Conservation (phyloP, 2,113 vertebrate genomes). For the Acanthochromis polyacanthus region DNA sequence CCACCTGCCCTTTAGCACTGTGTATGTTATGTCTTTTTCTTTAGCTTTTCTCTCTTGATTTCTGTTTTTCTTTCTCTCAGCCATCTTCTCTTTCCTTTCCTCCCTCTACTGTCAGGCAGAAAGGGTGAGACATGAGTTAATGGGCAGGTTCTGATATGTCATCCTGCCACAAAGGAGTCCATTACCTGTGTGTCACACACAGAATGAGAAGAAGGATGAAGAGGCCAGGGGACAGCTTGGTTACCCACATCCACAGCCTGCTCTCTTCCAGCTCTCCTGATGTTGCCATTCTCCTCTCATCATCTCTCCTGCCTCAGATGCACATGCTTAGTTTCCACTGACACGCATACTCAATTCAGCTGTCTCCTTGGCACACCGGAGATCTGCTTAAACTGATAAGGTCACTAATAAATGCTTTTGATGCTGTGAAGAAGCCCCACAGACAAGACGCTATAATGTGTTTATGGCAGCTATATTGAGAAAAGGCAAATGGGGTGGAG, state of each 20-base stretch:
- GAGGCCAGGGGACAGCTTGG: conserved; percentile 56
- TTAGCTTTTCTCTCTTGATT: not conserved
- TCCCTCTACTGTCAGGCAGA: conserved; percentile 49
- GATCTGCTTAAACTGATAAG: conserved; percentile 61
- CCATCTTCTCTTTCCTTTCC: conserved; percentile 2
- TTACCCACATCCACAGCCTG: conserved; percentile 39
- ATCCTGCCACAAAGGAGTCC: conserved; percentile 73
- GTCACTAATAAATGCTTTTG: conserved; percentile 77
- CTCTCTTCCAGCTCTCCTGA: conserved; percentile 42
- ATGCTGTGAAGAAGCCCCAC: conserved; percentile 44
- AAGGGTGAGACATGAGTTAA: conserved; percentile 70
- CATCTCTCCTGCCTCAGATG: conserved; percentile 33
- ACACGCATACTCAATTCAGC: conserved; percentile 72
- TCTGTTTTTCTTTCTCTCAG: conserved; percentile 7
- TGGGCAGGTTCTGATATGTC: conserved; percentile 77
- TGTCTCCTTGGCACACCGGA: conserved; percentile 21
- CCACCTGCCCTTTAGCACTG: conserved; percentile 22
- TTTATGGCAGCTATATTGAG: conserved; percentile 49
- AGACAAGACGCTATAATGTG: conserved; percentile 52
- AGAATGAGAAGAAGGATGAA: conserved; percentile 67
- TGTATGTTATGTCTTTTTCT: conserved; percentile 29
- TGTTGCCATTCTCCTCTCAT: conserved; percentile 61
- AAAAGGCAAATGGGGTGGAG: conserved; percentile 16
- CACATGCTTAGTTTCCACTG: conserved; percentile 55
- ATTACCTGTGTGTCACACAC: conserved; percentile 74